Evolutionary conservation across 2,113 vertebrate species (phyloP), one percentile per base, ranked within the genome.

Genomic region (Pelvicachromis taeniatus): DNA sequence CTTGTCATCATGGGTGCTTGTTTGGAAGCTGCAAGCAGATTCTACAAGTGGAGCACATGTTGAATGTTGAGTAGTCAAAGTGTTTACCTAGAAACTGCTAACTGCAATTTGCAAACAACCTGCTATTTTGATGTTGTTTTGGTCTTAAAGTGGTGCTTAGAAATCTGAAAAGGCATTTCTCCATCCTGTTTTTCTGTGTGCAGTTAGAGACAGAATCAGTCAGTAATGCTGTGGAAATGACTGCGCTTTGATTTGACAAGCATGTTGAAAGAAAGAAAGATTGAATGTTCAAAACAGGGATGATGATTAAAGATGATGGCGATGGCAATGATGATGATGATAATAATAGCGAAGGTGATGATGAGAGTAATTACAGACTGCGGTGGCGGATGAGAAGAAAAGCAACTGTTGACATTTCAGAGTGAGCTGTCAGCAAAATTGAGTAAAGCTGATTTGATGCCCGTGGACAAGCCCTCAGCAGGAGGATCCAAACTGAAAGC

Each of bases 361-460:
- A 84, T 84, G 80, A 84, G 58, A 80, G 77, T 79, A 82, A 88
- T 88, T 79, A 84, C 83, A 45, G 78, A 40, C 23, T 52, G 77
- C 55, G 73, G 77, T 40, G 54, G 82, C 1, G 3, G 45, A 91
- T 31, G 55, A 87, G 31, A 77, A 79, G 48, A 88, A 93, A 86
- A 90, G 87, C 85, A 83, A 87, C 68, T 86, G 85, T 87, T 87
- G 90, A 88, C 70, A 81, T 85, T 77, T 77, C 58, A 54, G 81
- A 93, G 80, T 83, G 85, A 94, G 84, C 83, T 35, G 80, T 93
- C 88, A 89, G 35, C 80, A 75, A 59, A 87, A 88, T 88, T 55
- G 83, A 88, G 85, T 56, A 85, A 93, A 91, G 85, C 86, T 87
- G 80, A 85, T 91, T 89, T 89, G 89, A 93, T 40, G 80, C 70